Evolutionary conservation across 2,113 vertebrate genomes (phyloP).

Genomic region (Condylura cristata): DNA sequence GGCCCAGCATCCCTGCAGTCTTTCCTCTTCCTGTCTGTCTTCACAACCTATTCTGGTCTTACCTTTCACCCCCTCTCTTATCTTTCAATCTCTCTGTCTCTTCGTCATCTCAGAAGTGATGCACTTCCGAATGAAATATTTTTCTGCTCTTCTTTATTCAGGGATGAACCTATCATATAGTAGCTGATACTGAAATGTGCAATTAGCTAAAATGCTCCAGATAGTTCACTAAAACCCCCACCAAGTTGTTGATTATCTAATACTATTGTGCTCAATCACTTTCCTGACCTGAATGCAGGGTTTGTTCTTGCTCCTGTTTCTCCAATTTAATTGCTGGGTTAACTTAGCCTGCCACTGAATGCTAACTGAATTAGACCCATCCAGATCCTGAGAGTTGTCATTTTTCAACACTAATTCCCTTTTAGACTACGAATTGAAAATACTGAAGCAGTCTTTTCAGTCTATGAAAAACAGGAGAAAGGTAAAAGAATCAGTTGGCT

Average conservation of each 20-base stretch:
- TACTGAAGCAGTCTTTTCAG: background rate
- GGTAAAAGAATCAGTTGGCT: background rate
- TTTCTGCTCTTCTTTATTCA: background rate
- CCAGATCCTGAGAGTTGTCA: background rate
- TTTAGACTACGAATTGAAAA: background rate
- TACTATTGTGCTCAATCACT: background rate
- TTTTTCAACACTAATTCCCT: constrained; percentile 15
- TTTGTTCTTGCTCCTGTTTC: background rate
- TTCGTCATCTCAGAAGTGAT: background rate
- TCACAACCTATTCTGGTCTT: background rate
- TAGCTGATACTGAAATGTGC: background rate
- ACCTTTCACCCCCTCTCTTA: background rate
- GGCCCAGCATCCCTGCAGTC: background rate
- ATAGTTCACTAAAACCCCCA: background rate
- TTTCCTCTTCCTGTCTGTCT: background rate
- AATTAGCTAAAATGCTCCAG: background rate
- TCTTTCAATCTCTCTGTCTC: background rate
- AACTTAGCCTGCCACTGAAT: background rate
- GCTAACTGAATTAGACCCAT: background rate
- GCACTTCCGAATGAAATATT: background rate
- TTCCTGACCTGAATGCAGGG: background rate
- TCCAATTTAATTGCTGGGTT: background rate
- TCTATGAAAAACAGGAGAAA: background rate
- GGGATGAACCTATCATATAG: background rate
- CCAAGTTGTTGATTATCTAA: background rate